These are phyloP conservation scores for Lordiphosa collinella DNA, from an alignment of 1,140 invertebrate genomes.

Conservation along the genomic window DNA sequence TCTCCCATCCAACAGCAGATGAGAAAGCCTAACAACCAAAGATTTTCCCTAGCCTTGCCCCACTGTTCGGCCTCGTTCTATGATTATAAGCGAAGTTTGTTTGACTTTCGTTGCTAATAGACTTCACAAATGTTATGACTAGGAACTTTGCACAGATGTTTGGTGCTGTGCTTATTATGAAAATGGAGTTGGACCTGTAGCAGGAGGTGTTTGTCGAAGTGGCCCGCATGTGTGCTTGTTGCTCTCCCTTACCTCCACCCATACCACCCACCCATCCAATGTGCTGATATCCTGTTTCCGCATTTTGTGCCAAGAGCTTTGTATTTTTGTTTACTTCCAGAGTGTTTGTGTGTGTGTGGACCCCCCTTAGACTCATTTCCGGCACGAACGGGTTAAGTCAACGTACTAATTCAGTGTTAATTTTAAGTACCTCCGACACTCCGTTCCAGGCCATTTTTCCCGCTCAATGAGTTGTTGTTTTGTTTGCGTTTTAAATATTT, in stretches of 20 bases:
- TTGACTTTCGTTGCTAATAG: conserved; percentile 61
- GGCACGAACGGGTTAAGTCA: conserved; percentile 40
- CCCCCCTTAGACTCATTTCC: conserved; percentile 38
- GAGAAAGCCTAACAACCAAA: no score
- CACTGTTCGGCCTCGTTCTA: conserved; percentile 12
- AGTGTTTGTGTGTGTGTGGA: conserved; percentile 13
- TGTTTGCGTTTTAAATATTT: conserved; percentile 12
- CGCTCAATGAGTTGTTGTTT: conserved; percentile 7
- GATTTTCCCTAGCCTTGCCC: background rate
- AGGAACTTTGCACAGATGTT: conserved; percentile 29
- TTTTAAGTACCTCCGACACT: conserved; percentile 31
- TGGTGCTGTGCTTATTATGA: conserved; percentile 10
- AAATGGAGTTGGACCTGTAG: background rate
- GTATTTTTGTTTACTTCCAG: conserved; percentile 1
- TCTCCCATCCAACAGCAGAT: no score
- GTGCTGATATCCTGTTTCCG: conserved; percentile 46
- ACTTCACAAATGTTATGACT: conserved; percentile 66
- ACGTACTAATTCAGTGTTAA: conserved; percentile 46
- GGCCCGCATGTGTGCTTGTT: conserved; percentile 3
- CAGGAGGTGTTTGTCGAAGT: background rate
- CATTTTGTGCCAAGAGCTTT: conserved; percentile 21
- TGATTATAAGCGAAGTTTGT: conserved; percentile 49
- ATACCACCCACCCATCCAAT: background rate
- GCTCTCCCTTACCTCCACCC: background rate
- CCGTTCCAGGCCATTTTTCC: conserved; percentile 10